Conservation (phyloP, 2,113 vertebrate species). For the Alectura lathami region DNA sequence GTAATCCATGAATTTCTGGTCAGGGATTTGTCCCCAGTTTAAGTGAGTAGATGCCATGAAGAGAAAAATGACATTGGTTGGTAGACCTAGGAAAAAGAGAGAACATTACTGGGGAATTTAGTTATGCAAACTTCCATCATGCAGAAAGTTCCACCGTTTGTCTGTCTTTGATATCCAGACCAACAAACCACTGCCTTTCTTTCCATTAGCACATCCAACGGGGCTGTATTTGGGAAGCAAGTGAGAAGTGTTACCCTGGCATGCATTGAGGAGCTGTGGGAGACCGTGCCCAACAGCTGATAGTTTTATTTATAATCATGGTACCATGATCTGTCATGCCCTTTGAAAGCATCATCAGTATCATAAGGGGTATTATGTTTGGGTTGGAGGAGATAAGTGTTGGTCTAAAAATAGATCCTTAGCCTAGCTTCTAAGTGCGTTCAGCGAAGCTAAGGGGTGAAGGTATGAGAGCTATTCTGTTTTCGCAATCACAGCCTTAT, state of each 20-base stretch:
- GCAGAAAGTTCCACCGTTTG: background rate
- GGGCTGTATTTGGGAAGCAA: background rate
- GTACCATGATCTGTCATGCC: rapidly evolving
- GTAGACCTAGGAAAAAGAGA: background rate
- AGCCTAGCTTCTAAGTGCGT: background rate
- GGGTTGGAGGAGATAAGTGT: background rate
- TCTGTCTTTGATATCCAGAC: background rate
- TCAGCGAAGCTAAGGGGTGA: background rate
- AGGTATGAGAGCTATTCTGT: background rate
- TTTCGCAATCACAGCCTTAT: background rate
- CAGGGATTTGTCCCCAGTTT: background rate
- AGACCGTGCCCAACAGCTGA: background rate
- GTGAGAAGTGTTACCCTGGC: background rate
- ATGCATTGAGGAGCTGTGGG: background rate
- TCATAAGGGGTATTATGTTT: background rate
- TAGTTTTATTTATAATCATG: background rate
- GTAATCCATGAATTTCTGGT: background rate
- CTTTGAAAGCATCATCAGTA: background rate
- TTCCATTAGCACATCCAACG: background rate
- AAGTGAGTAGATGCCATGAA: background rate
- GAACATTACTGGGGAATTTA: background rate
- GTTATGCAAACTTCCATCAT: background rate
- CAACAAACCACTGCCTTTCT: background rate
- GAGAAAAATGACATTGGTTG: background rate
- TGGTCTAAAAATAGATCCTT: background rate